Conservation (phyloP, 2,113 vertebrate genomes). For the Climacteris rufus region DNA sequence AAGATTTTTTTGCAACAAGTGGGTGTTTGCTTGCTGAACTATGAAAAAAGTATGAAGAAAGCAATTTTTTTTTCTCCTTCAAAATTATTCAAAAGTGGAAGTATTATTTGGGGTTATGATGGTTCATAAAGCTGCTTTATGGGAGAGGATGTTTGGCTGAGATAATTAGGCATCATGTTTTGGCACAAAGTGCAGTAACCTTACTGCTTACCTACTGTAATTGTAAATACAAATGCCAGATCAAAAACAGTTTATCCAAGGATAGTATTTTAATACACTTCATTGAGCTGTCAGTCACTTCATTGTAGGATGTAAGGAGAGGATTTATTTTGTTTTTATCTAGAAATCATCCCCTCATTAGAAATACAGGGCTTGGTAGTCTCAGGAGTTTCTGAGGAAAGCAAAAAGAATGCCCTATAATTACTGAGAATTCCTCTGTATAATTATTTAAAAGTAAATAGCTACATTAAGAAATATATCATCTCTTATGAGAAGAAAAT, state of each 20-base stretch:
- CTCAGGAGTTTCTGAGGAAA: neutral
- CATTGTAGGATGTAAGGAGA: neutral
- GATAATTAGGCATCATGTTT: neutral
- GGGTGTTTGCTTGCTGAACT: neutral
- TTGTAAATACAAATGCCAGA: neutral
- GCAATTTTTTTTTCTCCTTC: neutral
- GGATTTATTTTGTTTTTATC: neutral
- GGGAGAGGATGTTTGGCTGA: neutral
- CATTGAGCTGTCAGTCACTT: neutral
- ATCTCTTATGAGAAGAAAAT: neutral
- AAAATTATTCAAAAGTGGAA: neutral
- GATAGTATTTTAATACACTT: neutral
- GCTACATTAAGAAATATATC: neutral
- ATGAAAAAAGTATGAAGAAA: neutral
- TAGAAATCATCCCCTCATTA: neutral
- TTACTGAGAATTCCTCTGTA: neutral
- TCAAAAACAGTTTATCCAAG: neutral
- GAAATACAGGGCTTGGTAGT: rapidly evolving
- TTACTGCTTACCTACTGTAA: neutral
- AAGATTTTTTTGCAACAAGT: neutral
- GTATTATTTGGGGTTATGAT: neutral
- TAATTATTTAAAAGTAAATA: neutral
- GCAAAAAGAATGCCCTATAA: neutral
- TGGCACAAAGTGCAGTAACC: neutral
- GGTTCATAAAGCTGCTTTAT: neutral